Percentiles rank a stretch among this genome's conserved stretches.
phyloP scores from a whole-genome alignment of 2,888 invertebrate species.

The Xylota segnis region DNA sequence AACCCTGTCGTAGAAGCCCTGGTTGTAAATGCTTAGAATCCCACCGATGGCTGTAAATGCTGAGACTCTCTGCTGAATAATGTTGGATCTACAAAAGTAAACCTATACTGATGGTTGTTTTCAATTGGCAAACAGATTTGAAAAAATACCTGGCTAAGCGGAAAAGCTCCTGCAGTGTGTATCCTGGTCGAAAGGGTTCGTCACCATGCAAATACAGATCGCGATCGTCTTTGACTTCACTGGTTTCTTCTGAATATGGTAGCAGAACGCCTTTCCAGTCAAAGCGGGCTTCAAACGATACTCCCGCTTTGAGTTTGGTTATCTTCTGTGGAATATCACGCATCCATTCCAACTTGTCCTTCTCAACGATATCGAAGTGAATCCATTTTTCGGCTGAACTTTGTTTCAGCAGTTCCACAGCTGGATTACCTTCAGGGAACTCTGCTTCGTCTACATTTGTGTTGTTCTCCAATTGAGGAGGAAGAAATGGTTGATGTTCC shows the following conservation, averaged over 20 bases:
- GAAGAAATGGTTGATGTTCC: not conserved
- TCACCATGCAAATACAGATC: slow-evolving; percentile 96
- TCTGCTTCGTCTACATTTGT: not conserved
- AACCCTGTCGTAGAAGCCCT: slow-evolving; percentile 91
- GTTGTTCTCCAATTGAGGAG: not conserved
- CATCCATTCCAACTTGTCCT: slow-evolving; percentile 96
- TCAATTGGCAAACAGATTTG: not conserved
- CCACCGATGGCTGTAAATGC: slow-evolving; percentile 93
- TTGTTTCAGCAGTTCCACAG: slow-evolving; percentile 87
- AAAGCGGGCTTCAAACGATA: slow-evolving; percentile 92
- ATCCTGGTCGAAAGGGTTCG: slow-evolving; percentile 95
- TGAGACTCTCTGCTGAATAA: slow-evolving; percentile 93
- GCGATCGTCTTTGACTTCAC: slow-evolving; percentile 85
- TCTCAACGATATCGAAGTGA: slow-evolving; percentile 94
- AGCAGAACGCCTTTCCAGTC: slow-evolving; percentile 92
- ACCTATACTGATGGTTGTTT: no score
- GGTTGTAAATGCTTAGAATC: slow-evolving; percentile 89
- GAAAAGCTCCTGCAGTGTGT: slow-evolving; percentile 94
- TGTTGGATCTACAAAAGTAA: slow-evolving; percentile 89
- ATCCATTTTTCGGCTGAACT: slow-evolving; percentile 90
- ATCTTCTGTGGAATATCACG: slow-evolving; percentile 87
- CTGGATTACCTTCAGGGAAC: slow-evolving; percentile 81
- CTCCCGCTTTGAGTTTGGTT: slow-evolving; percentile 86
- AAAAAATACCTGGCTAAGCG: slow-evolving; percentile 87
- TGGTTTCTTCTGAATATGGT: slow-evolving; percentile 88